Evolutionary conservation across 2,888 invertebrate species (phyloP), one percentile per base, ranked within the genome.

Genomic region (Torymus tubicola): DNA sequence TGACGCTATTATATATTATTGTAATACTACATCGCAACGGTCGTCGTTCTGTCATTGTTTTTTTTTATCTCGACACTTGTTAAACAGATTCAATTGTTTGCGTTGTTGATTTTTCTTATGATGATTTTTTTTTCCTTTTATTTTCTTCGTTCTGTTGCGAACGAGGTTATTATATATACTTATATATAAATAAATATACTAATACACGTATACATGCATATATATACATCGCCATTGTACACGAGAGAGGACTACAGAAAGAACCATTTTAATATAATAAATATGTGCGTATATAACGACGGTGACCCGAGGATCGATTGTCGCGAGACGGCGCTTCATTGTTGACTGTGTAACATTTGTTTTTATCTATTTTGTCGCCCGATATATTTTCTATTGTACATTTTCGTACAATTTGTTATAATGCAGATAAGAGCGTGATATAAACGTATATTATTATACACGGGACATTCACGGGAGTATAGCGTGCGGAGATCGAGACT

Each of bases 361-460:
- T 82, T 84, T 81, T 79, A 78, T n/a, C 72, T 76, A 65, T 73
- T 31, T 83, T 78, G n/a, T 76, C 42, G 42, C 67, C 65, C 67
- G 63, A 81, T 74, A 31, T 31, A 69, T 76, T 80, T 83, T 83
- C 82, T 71, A 84, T 83, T 83, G 83, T 84, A 84, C 83, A 81
- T 84, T 85, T 84, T 84, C 81, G 82, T 83, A 83, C 81, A 83
- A 81, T 82, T 78, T 77, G 84, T 84, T 83, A 80, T 78, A 78
- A 69, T 74, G 55, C 24, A 72, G 16, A 67, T 64, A 18, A 67
- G 73, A 72, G 65, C 55, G 68, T 68, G 76, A 67, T 73, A 73
- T 71, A 71, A 21, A 75, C 69, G 63, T 68, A 74, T 70, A 71
- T 31, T 67, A 60, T 75, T 82, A 82, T 82, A 82, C 78, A 76